Base-by-base conservation (phyloP, 2,888 invertebrate genomes). In the Eristalinus sepulchralis region DNA sequence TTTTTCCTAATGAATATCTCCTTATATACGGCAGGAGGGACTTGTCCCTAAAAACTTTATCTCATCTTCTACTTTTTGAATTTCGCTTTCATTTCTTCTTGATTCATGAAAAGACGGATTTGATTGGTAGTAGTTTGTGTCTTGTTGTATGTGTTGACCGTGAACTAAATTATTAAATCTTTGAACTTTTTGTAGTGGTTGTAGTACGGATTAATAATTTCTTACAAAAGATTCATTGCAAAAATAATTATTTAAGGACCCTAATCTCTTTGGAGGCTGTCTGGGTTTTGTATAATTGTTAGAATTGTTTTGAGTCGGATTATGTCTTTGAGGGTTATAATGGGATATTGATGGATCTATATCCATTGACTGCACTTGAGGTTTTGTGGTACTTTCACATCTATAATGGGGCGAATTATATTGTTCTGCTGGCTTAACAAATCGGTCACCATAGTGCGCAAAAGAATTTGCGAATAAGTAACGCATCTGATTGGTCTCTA, bases 401-500 rank as follows among this genome's bases (percentile, higher is more conserved):
- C 0, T 59, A 39, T 34, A 59, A 13, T 59, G 57, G 22, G 70
- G 20, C 31, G 72, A 55, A 63, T 63, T 72, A 2, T n/a, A 10
- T 53, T 72, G 72, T 22, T 1, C 36, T 24, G 17, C 24, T 17
- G 1, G 9, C 11, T 20, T 62, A 13, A 13, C 20, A 31, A 31
- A 60, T 39, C 71, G 62, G 13, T 72, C 71, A 47, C 11, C 53
- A 55, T 73, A 73, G 17, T 33, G 34, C 10, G 63, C 20, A 75
- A 72, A 73, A 5, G 36, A 24, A 57, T 33, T 73, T 53, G 73
- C 73, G 36, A 73, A 57, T 11, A 6, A 34, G 24, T 63, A 73
- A 3, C 63, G 20, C 24, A 33, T 55, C 24, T 73, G 63, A 72
- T 73, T 73, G 6, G 53, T n/a, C 22, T 64, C 73, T 34, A 73